Evolutionary conservation across 2,888 invertebrate species (phyloP), one percentile per base, ranked within the genome.

Genomic region (Stenichneumon culpator): DNA sequence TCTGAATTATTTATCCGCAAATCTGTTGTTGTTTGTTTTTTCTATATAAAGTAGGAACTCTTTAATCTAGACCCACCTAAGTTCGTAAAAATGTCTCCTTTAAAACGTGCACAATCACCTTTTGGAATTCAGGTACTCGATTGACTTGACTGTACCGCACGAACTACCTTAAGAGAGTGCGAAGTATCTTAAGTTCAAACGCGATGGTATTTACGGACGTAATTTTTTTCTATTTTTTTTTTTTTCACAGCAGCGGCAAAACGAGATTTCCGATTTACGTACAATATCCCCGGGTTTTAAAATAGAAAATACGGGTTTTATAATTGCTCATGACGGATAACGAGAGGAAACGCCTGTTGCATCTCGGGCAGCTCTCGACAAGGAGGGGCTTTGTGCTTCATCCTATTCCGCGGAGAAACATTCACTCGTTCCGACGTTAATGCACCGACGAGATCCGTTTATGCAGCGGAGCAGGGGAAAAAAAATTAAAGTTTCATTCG

Each of bases 331-430:
- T 82, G 79, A 60, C 79, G 73, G 75, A 79, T 82, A 85, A 79
- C 68, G 47, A 65, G 44, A 32, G 74, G 47, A 50, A 85, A 85
- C 85, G 85, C 85, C 85, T 85, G 85, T 85, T 85, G 85, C 85
- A 79, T 79, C 72, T 25, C 77, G 75, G 67, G 75, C 75, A 67
- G 67, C 84, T 67, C 50, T 32, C 50, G 65, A 36, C 74, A 28
- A 3, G 39, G 28, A 3, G 63, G 6, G 7, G 47, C 22, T 50
- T 69, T 52, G 47, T 28, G 9, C 50, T 19, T 50, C 69, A 16
- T 47, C 28, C 32, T 14, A 63, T 28, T 54, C 9, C 65, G 9
- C 54, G 32, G 39, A 19, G n/a, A 19, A 39, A 19, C 67, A 7
- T 52, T 67, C 32, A 54, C 69, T 75, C 81, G 60, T 63, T 75